Percentiles rank a stretch among this genome's conserved stretches.
Conservation (phyloP, 2,113 vertebrate genomes). For the Connochaetes taurinus region DNA sequence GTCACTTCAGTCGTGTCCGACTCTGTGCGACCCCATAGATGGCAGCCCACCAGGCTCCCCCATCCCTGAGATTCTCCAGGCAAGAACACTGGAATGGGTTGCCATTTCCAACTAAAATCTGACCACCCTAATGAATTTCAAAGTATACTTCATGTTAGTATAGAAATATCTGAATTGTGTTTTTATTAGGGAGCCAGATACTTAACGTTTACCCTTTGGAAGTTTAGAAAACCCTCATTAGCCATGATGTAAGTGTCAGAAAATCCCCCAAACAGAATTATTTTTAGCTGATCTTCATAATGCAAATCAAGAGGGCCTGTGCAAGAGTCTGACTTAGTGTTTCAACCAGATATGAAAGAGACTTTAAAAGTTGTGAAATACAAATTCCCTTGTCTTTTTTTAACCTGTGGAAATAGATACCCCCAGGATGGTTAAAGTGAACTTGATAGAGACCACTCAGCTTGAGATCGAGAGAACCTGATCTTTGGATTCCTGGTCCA, state of each 20-base stretch:
- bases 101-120: background rate
- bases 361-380: background rate
- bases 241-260: background rate
- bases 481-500: background rate
- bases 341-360: background rate
- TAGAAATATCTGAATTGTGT: background rate
- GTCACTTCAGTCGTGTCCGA: no score
- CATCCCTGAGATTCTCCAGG: no score
- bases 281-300: background rate
- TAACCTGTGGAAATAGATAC: background rate
- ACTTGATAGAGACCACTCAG: background rate
- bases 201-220: background rate
- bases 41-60: no score
- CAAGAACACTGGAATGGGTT: no score
- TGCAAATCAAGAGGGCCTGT: background rate
- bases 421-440: background rate
- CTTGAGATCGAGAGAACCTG: background rate
- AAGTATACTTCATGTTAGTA: background rate
- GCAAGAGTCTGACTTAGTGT: background rate
- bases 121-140: background rate
- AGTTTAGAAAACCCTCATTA: background rate
- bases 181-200: background rate
- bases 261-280: background rate
- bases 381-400: background rate
- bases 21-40: no score